Evolutionary conservation across 2,888 invertebrate species (phyloP).

Genomic region (Patella caerulea): DNA sequence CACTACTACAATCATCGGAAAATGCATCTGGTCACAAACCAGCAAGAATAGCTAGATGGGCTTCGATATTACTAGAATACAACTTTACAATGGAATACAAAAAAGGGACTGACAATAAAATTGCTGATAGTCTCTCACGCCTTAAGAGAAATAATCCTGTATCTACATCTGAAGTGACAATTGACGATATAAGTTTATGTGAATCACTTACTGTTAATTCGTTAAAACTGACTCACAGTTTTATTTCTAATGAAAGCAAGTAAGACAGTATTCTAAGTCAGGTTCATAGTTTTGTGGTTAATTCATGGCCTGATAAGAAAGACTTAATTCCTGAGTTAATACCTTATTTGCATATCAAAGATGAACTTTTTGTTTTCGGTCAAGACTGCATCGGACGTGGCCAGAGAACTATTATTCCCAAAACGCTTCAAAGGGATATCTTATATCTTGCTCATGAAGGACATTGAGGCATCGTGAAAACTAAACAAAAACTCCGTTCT

Average conservation of each 20-base stretch:
- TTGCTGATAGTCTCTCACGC: conserved; percentile 26
- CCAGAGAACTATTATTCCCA: conserved; percentile 17
- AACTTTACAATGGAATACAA: conserved; percentile 24
- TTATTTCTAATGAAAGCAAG: neutral
- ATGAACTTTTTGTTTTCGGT: conserved; percentile 2
- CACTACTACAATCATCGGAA: conserved; percentile 8
- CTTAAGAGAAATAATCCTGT: neutral
- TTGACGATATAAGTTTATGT: neutral
- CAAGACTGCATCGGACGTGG: conserved; percentile 7
- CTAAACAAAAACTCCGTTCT: conserved; percentile 21
- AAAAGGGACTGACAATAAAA: conserved; percentile 15
- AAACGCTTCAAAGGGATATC: neutral
- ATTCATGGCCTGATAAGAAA: conserved; percentile 21
- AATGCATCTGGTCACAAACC: conserved; percentile 14
- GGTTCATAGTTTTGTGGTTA: conserved; percentile 16
- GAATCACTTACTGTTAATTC: neutral
- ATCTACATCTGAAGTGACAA: neutral
- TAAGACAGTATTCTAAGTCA: conserved; percentile 14
- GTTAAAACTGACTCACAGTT: neutral
- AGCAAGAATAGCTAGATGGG: conserved; percentile 25
- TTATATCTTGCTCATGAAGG: neutral
- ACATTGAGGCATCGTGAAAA: conserved; percentile 22
- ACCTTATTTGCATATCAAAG: conserved; percentile 17
- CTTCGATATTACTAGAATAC: conserved; percentile 22
- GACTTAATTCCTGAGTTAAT: conserved; percentile 1